Evolutionary conservation across 2,797 vertebrate genomes (phyloP), one percentile per base, ranked within the genome.

Genomic region (Ctenosaura bakeri): DNA sequence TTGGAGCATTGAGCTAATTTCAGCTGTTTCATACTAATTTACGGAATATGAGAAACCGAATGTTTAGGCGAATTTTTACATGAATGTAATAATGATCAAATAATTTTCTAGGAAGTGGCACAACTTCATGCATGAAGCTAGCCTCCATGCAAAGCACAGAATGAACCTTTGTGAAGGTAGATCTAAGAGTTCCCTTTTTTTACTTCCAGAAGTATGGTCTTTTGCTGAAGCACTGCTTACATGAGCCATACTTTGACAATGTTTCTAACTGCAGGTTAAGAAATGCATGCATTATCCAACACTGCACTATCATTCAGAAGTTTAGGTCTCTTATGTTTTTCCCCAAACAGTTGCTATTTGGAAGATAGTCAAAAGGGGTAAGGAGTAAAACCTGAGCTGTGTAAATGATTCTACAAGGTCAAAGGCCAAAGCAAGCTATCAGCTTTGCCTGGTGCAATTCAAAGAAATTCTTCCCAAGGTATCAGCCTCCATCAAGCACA

Each of bases 401-500:
- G 32, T 82, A 74, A 85, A 54, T 54, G 78, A 80, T 82, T 82
- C 86, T 54, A 81, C 7, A 56, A 42, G 64, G 66, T 74, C 78
- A 91, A 42, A 88, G 83, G 59, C 82, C 80, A 86, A 89, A 35
- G 59, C 59, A 83, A 88, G 13, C 32, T 52, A 71, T 62, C 52
- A 64, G 12, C 26, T 88, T 77, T 54, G 86, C 38, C n/a, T 76
- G 18, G 32, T 50, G 74, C n/a, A 78, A 50, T 91, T 83, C 74
- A 88, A 84, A 91, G 59, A 89, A 50, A 71, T 77, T 74, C 52
- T 81, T 84, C 46, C 81, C 35, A 69, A 76, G 16, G 69, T 56
- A 87, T 80, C 20, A 74, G 56, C 71, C 85, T 91, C 56, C 46
- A 89, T 59, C 20, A 50, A 91, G 77, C 24, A 77, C 82, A 83